Conservation (phyloP, 2,113 vertebrate species). For the Gavia stellata region DNA sequence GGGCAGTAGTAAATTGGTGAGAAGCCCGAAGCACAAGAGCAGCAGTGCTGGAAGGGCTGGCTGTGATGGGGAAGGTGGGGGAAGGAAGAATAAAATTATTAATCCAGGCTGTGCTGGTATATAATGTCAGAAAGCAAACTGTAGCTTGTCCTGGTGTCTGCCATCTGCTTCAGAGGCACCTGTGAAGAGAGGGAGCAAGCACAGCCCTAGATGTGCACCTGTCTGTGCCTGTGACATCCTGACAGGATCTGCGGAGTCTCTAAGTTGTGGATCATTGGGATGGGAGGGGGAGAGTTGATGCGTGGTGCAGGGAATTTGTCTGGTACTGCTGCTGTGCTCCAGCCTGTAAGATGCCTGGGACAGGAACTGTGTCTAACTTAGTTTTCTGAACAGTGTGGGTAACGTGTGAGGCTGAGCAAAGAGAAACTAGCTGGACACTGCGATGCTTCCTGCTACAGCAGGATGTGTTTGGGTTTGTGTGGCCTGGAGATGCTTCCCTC, state of each 20-base stretch:
- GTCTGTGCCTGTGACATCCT: not conserved
- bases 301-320: accelerated
- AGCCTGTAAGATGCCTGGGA: not conserved
- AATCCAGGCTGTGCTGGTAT: not conserved
- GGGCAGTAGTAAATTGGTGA: not conserved
- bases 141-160: not conserved
- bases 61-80: not conserved
- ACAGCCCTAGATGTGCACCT: not conserved
- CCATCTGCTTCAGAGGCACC: not conserved
- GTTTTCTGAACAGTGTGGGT: not conserved
- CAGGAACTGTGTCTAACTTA: not conserved
- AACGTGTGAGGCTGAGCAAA: accelerated
- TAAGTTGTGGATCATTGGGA: not conserved
- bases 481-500: not conserved
- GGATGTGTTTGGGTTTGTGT: not conserved
- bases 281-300: not conserved
- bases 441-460: not conserved
- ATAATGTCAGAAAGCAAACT: not conserved
- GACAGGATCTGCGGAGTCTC: not conserved
- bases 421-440: not conserved
- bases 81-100: not conserved
- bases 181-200: not conserved
- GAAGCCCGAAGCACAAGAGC: not conserved
- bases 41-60: not conserved
- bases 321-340: not conserved